Evolutionary conservation across 2,888 invertebrate species (phyloP).

Genomic region (Cryptocephalus moraei): DNA sequence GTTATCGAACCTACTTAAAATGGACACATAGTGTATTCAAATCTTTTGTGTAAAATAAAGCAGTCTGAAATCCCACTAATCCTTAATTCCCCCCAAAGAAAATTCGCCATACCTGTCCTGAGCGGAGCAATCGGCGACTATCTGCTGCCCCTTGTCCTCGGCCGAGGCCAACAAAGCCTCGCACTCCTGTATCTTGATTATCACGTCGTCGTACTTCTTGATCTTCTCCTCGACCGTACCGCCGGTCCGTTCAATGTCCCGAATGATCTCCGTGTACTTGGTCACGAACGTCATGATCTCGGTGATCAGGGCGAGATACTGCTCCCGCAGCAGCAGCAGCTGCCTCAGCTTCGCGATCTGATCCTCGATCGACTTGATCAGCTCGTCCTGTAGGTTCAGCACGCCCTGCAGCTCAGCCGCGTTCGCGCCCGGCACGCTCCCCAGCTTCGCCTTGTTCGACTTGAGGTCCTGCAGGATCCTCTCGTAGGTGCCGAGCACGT

Average conservation of each 20-base stretch:
- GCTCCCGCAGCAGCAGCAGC: conserved; percentile 71
- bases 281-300: conserved; percentile 82
- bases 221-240: conserved; percentile 79
- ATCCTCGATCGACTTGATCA: conserved; percentile 76
- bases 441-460: conserved; percentile 65
- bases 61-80: no score
- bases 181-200: conserved; percentile 79
- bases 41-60: no score
- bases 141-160: conserved; percentile 86
- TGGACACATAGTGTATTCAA: no score
- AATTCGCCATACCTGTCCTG: conserved; percentile 46
- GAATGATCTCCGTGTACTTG: conserved; percentile 75
- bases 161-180: conserved; percentile 81
- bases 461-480: conserved; percentile 67
- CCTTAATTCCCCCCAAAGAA: no score
- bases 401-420: conserved; percentile 71
- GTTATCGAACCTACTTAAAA: no score
- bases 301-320: conserved; percentile 75
- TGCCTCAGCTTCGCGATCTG: conserved; percentile 74
- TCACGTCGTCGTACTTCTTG: conserved; percentile 75
- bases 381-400: conserved; percentile 71
- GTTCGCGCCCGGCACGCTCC: conserved; percentile 66
- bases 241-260: conserved; percentile 76
- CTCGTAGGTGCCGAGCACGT: conserved; percentile 69
- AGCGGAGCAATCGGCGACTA: conserved; percentile 80